A percentile compares a stretch with the other conserved stretches of the same genome.
Evolutionary conservation across 2,888 invertebrate species (phyloP).

Genomic region (Pristionchus mayeri): DNA sequence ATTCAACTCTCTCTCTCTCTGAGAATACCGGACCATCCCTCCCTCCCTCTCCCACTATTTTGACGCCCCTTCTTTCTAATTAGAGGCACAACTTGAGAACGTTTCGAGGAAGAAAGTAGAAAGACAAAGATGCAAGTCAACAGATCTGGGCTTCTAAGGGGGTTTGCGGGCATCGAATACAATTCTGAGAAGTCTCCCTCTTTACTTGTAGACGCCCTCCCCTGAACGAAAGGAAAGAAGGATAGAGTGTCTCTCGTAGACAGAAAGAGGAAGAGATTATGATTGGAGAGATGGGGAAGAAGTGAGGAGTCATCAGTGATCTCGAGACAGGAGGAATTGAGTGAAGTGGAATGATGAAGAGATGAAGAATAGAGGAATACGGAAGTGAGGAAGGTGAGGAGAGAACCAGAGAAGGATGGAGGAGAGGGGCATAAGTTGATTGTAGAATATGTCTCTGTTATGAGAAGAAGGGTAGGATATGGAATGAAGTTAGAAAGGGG

Average conservation of each 20-base stretch:
- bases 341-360: background rate
- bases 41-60: background rate
- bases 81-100: background rate
- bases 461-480: conserved; percentile 6
- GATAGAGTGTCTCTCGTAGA: no score
- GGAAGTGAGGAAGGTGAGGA: background rate
- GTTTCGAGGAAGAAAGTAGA: background rate
- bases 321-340: no score
- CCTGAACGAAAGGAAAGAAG: no score
- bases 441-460: conserved; percentile 36
- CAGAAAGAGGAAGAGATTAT: no score
- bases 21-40: background rate
- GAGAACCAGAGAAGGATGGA: background rate
- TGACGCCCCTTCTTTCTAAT: background rate
- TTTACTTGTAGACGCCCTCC: no score
- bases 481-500: conserved; percentile 28
- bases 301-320: no score
- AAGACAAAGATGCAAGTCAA: background rate
- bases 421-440: conserved; percentile 19
- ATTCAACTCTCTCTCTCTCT: background rate
- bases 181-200: no score
- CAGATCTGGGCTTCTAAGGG: no score
- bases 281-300: no score
- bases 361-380: background rate
- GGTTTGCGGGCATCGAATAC: no score